Percentiles rank a stretch among this genome's conserved stretches.
Evolutionary conservation across 37 sponge, comb jelly and placozoan species (phyloP).

Genomic region (Hormiphora californensis): DNA sequence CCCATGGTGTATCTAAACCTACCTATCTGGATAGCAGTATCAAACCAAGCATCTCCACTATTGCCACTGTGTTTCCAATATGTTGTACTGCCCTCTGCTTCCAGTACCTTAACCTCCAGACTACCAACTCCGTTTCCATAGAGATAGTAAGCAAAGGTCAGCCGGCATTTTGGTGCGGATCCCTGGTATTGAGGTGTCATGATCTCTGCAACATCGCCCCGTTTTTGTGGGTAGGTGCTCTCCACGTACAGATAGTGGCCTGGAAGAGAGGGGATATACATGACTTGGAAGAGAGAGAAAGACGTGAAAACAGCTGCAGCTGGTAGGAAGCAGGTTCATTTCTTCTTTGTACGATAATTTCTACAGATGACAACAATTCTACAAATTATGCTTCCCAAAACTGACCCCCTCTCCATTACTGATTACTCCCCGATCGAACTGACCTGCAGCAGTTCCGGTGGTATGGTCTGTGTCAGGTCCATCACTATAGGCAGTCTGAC

Average conservation of each 20-base stretch:
- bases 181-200: slow-evolving; percentile 41
- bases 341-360: too few species aligned
- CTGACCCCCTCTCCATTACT: too few species aligned
- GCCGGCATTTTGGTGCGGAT: slow-evolving; percentile 30
- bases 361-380: too few species aligned
- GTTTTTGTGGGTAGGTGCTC: slow-evolving; percentile 40
- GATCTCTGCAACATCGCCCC: slow-evolving; percentile 56
- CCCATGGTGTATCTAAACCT: too few species aligned
- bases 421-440: too few species aligned
- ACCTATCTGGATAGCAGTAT: slow-evolving; percentile 12
- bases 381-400: too few species aligned
- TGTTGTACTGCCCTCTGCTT: background rate
- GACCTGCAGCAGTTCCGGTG: slow-evolving; percentile 20
- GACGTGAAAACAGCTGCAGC: too few species aligned
- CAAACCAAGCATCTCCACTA: slow-evolving; percentile 52
- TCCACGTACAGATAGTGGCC: slow-evolving; percentile 60
- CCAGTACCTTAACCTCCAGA: slow-evolving; percentile 26
- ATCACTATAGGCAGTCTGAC: background rate
- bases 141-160: slow-evolving; percentile 59
- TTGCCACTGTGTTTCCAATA: slow-evolving; percentile 9
- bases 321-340: too few species aligned
- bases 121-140: slow-evolving; percentile 41
- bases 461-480: slow-evolving; percentile 56
- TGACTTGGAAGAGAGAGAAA: too few species aligned
- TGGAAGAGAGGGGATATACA: too few species aligned